A percentile compares a stretch with the other conserved stretches of the same genome.
Conservation (phyloP, 2,113 vertebrate genomes). For the Pteruthius melanotis region DNA sequence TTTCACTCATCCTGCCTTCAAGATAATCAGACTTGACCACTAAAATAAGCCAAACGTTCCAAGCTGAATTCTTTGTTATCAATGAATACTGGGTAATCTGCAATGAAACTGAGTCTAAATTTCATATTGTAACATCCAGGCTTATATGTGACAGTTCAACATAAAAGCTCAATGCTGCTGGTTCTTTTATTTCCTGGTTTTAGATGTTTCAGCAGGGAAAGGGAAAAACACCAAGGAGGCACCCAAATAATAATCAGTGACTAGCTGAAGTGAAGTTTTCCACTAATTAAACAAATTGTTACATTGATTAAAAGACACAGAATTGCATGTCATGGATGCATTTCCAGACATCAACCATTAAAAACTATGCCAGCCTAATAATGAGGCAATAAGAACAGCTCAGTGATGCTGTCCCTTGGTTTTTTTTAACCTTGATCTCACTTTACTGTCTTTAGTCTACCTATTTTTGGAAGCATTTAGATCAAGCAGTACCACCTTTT, state of each 20-base stretch:
- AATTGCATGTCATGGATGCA: background rate
- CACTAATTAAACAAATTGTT: background rate
- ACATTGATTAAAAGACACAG: background rate
- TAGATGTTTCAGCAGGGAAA: background rate
- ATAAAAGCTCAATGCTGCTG: background rate
- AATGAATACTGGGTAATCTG: background rate
- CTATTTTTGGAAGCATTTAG: background rate
- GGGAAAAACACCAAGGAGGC: background rate
- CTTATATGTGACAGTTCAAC: background rate
- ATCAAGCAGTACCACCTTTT: background rate
- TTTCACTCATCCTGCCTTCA: background rate
- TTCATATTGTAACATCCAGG: background rate
- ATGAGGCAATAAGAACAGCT: background rate
- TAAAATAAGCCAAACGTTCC: background rate
- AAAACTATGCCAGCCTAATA: background rate
- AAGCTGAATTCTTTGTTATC: background rate
- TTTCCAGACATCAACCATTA: background rate
- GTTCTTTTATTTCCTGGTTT: background rate
- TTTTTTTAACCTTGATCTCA: background rate
- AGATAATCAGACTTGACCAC: background rate
- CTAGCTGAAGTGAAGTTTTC: background rate
- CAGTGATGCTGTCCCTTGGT: background rate
- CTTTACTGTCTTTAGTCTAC: background rate
- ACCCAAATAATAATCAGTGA: background rate
- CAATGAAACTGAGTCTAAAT: background rate